A percentile compares a stretch with the other conserved stretches of the same genome.
Evolutionary conservation across 2,113 vertebrate genomes (phyloP).

Genomic region (Oryzias javanicus): DNA sequence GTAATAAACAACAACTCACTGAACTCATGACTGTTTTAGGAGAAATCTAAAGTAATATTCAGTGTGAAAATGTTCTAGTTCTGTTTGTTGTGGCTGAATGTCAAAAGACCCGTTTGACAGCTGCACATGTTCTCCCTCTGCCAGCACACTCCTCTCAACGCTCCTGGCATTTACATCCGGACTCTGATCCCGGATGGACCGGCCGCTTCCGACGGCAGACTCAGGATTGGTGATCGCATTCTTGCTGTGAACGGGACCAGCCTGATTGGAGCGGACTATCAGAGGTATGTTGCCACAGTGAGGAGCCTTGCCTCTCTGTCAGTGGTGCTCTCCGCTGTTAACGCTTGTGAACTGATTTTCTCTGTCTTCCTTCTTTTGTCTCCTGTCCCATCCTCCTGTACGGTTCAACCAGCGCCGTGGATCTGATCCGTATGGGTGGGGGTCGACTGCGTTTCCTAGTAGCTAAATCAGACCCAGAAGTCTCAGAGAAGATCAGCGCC

Average conservation of each 20-base stretch:
- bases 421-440: constrained; percentile 89
- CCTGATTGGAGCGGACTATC: constrained; percentile 89
- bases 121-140: constrained; percentile 5
- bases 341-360: constrained; percentile 19
- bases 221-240: constrained; percentile 91
- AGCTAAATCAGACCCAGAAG: constrained; percentile 88
- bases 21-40: too few relatives aligned
- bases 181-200: constrained; percentile 92
- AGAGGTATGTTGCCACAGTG: constrained; percentile 77
- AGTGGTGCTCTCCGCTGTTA: constrained; percentile 11
- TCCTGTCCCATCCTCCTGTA: constrained; percentile 11
- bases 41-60: too few relatives aligned
- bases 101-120: not conserved
- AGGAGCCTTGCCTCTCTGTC: constrained; percentile 10
- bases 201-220: constrained; percentile 82
- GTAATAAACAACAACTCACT: too few relatives aligned
- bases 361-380: constrained; percentile 30
- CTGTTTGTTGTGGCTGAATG: not conserved
- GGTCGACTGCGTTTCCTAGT: constrained; percentile 90
- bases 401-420: constrained; percentile 83
- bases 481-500: constrained; percentile 89
- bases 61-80: not conserved
- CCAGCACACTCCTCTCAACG: constrained; percentile 89
- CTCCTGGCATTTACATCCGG: constrained; percentile 93
- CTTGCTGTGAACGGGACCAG: constrained; percentile 92